Evolutionary conservation across 1,140 invertebrate genomes (phyloP).

Genomic region (Drosophila arizonae): DNA sequence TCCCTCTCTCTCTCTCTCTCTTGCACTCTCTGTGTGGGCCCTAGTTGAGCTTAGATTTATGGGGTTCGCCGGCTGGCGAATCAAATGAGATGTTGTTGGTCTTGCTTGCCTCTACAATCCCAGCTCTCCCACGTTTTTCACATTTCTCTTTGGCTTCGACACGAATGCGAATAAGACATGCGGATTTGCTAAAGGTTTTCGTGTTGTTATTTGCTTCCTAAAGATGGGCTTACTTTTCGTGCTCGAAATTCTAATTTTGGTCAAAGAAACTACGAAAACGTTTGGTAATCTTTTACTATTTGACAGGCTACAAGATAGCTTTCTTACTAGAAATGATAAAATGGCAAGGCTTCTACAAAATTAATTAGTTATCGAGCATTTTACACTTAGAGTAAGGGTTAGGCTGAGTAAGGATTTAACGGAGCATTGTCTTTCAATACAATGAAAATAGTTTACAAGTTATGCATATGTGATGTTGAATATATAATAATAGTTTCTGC

Average conservation of each 20-base stretch:
- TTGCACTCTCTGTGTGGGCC: conserved; percentile 12
- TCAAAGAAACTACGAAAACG: background rate
- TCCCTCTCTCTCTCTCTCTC: conserved; percentile 1
- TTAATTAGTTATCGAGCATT: background rate
- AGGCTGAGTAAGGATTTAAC: too few relatives aligned
- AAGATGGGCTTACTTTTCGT: conserved; percentile 1
- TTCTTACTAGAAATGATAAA: too few relatives aligned
- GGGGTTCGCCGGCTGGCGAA: conserved; percentile 50
- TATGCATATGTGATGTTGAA: too few relatives aligned
- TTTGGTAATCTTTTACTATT: background rate
- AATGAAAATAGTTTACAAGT: too few relatives aligned
- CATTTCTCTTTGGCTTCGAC: conserved; percentile 29
- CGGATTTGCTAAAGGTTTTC: conserved; percentile 58
- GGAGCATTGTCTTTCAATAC: too few relatives aligned
- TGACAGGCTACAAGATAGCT: background rate
- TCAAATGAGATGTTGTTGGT: conserved; percentile 62
- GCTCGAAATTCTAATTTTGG: conserved; percentile 17
- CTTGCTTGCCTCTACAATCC: conserved; percentile 4
- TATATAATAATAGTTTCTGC: too few relatives aligned
- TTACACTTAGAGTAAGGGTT: background rate
- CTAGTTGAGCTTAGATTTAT: conserved; percentile 74
- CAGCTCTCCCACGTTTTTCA: background rate
- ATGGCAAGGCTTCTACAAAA: too few relatives aligned
- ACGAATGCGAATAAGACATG: conserved; percentile 53
- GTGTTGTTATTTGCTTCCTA: conserved; percentile 36